These are phyloP conservation scores for Coremacera marginata DNA, from an alignment of 2,888 invertebrate species.

Conservation along the genomic window DNA sequence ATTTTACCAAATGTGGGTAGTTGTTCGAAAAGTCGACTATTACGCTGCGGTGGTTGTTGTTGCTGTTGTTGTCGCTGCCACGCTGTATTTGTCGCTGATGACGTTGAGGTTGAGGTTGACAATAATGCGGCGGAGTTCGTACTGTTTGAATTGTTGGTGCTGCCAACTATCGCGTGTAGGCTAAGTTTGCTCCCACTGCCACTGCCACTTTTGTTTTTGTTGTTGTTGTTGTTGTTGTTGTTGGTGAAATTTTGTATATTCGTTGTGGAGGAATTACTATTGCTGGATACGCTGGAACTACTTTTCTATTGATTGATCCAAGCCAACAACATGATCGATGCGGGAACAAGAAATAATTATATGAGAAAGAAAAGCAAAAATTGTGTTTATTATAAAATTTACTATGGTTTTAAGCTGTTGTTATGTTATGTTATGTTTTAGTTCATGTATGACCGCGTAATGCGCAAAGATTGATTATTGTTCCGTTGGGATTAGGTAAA, in stretches of 20 bases:
- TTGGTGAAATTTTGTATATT: constrained; percentile 41
- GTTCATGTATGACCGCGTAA: too few species aligned
- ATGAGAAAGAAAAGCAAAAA: constrained; percentile 14
- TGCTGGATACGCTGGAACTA: constrained; percentile 65
- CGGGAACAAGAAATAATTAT: neutral
- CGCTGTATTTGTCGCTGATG: constrained; percentile 50
- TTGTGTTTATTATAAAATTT: neutral
- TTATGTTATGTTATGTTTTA: too few species aligned
- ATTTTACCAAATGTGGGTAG: constrained; percentile 61
- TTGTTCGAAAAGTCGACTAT: constrained; percentile 60
- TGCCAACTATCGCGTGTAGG: constrained; percentile 18
- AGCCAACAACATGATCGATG: neutral
- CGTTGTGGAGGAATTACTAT: constrained; percentile 56
- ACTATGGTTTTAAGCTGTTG: too few species aligned
- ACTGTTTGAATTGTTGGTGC: constrained; percentile 3
- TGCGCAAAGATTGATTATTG: neutral
- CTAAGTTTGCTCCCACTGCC: constrained; percentile 36
- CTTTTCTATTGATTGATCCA: constrained; percentile 59
- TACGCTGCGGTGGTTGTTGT: constrained; percentile 50
- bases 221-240: constrained; percentile 48
- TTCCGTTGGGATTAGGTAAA: neutral
- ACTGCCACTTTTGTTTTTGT: constrained; percentile 51
- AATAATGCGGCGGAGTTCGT: constrained; percentile 28
- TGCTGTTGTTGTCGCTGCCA: constrained; percentile 49
- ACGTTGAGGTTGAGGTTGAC: constrained; percentile 45